Evolutionary conservation across 2,888 invertebrate species (phyloP).

Genomic region (Frankliniella intonsa): DNA sequence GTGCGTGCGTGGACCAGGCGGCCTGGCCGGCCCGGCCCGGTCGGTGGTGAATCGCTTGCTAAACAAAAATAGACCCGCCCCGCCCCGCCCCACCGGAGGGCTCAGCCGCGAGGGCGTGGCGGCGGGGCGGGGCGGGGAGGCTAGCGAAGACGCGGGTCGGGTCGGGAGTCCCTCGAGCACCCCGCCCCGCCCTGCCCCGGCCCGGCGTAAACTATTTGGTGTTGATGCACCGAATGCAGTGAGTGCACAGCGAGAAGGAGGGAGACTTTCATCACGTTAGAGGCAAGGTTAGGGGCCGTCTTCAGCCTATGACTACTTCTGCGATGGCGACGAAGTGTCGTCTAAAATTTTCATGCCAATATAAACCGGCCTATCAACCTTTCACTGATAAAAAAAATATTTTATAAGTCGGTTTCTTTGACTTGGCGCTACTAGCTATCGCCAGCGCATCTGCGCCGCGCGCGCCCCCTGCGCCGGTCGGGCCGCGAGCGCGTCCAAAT

Average conservation of each 20-base stretch:
- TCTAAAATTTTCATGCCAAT: too few relatives aligned
- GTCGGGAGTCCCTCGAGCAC: neutral
- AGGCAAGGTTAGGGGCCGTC: neutral
- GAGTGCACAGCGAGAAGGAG: neutral
- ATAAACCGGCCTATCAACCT: too few relatives aligned
- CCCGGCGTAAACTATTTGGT: neutral
- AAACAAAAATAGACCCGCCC: conserved; percentile 29
- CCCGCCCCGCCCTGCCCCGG: neutral
- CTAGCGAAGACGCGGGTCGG: neutral
- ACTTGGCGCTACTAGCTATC: too few relatives aligned
- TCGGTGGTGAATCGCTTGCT: conserved; percentile 32
- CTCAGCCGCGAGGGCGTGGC: conserved; percentile 27
- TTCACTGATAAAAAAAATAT: too few relatives aligned
- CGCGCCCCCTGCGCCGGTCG: too few relatives aligned
- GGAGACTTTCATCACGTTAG: neutral
- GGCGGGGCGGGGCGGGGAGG: conserved; percentile 28
- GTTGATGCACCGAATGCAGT: conserved; percentile 15
- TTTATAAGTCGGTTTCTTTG: too few relatives aligned
- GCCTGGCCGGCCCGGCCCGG: conserved; percentile 29
- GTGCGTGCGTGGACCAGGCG: neutral
- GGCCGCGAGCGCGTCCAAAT: too few relatives aligned
- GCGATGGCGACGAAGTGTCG: too few relatives aligned
- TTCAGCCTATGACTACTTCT: too few relatives aligned
- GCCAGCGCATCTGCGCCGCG: too few relatives aligned
- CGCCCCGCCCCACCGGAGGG: conserved; percentile 5